These are phyloP conservation scores for Ptychochromis oligacanthus DNA, from an alignment of 2,113 vertebrate species.

Conservation along the genomic window DNA sequence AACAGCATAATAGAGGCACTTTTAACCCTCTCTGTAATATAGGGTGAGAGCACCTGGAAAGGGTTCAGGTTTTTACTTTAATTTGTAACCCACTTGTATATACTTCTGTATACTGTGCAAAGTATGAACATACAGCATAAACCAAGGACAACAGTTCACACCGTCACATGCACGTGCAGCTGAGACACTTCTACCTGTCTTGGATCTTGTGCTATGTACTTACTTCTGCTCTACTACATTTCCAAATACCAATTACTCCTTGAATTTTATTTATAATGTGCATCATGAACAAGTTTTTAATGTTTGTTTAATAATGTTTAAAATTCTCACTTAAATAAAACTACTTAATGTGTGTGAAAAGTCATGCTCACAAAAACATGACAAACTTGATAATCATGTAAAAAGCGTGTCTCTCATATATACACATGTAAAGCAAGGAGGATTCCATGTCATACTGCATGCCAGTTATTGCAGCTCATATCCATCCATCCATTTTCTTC, in stretches of 20 bases:
- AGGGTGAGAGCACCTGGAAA: not conserved
- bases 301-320: not conserved
- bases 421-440: not conserved
- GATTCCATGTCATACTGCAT: not conserved
- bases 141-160: too few relatives aligned
- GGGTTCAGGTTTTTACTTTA: not conserved
- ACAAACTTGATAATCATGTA: not conserved
- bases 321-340: not conserved
- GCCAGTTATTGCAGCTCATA: not conserved
- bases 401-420: not conserved
- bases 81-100: not conserved
- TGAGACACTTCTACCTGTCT: not conserved
- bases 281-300: not conserved
- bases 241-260: not conserved
- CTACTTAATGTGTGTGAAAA: not conserved
- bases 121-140: not conserved
- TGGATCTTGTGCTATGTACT: not conserved
- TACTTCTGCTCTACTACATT: not conserved
- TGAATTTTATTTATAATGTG: not conserved
- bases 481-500: too few relatives aligned
- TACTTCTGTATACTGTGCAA: too few relatives aligned
- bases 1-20: not conserved
- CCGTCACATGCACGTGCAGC: too few relatives aligned
- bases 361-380: not conserved
- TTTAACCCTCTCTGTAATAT: not conserved